Percentiles rank a stretch among this genome's conserved stretches.
Evolutionary conservation across 2,888 invertebrate species (phyloP).

Genomic region (Thereva nobilitata): DNA sequence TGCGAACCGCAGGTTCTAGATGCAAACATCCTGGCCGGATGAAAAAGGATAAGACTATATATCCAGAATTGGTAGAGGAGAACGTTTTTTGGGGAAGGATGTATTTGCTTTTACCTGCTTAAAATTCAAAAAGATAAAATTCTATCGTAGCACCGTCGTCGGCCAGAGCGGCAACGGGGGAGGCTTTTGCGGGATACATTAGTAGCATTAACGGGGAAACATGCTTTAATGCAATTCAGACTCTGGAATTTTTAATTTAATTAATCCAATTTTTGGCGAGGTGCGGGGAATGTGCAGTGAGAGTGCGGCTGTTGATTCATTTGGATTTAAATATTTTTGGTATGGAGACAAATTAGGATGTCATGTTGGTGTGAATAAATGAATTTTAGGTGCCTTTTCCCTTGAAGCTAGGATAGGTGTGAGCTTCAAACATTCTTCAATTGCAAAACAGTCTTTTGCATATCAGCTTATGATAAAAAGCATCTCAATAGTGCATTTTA

Average conservation of each 20-base stretch:
- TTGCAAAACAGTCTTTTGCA: no score
- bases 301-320: conserved; percentile 7
- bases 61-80: background rate
- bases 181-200: conserved; percentile 33
- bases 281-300: background rate
- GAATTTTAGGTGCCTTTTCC: no score
- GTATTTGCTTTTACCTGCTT: conserved; percentile 35
- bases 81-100: background rate
- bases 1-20: conserved; percentile 2
- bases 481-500: no score
- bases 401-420: no score
- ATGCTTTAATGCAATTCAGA: conserved; percentile 33
- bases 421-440: no score
- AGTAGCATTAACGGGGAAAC: conserved; percentile 32
- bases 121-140: conserved; percentile 37
- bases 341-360: no score
- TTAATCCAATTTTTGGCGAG: conserved; percentile 22
- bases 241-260: conserved; percentile 33
- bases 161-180: background rate
- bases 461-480: no score
- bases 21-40: conserved; percentile 5
- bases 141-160: conserved; percentile 10
- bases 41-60: background rate
- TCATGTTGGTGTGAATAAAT: no score
- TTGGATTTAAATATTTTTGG: background rate